Evolutionary conservation across 2,888 invertebrate species (phyloP), one percentile per base, ranked within the genome.

Genomic region (Tuta absoluta): DNA sequence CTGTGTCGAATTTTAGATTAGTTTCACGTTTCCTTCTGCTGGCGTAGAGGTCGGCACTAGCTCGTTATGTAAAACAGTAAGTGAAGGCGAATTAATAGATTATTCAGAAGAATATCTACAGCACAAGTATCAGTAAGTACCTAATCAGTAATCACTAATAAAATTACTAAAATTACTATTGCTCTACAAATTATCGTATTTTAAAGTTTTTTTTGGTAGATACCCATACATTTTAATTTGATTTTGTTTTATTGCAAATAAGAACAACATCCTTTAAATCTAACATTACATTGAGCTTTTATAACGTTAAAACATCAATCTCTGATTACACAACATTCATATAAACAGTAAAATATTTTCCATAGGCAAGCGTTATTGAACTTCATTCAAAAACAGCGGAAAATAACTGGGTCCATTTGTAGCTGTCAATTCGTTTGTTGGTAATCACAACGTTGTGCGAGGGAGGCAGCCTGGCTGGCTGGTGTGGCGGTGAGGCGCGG

Each of bases 311-410:
- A n/a, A n/a, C n/a, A n/a, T n/a, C n/a, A n/a, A n/a, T n/a, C n/a
- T n/a, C n/a, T n/a, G n/a, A n/a, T n/a, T n/a, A n/a, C n/a, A n/a
- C n/a, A n/a, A n/a, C n/a, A n/a, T n/a, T n/a, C n/a, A n/a, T n/a
- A n/a, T n/a, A n/a, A n/a, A n/a, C n/a, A n/a, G n/a, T n/a, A n/a
- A n/a, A n/a, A 45, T 14, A 41, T 14, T 28, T 45, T 8, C 45
- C 17, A 17, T n/a, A n/a, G n/a, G n/a, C n/a, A 17, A 17, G 45
- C n/a, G n/a, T 17, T 45, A 45, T 45, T 17, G 17, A 10, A 14
- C 23, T 62, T 51, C 48, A 49, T 61, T 48, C 49, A 61, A 62
- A 12, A 49, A n/a, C 17, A 17, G 17, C 33, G 45, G 45, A 60
- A 62, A 28, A 62, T 51, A 62, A 51, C 62, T 37, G 48, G 51